Evolutionary conservation across 2,113 vertebrate genomes (phyloP).

Genomic region (Cariama cristata): DNA sequence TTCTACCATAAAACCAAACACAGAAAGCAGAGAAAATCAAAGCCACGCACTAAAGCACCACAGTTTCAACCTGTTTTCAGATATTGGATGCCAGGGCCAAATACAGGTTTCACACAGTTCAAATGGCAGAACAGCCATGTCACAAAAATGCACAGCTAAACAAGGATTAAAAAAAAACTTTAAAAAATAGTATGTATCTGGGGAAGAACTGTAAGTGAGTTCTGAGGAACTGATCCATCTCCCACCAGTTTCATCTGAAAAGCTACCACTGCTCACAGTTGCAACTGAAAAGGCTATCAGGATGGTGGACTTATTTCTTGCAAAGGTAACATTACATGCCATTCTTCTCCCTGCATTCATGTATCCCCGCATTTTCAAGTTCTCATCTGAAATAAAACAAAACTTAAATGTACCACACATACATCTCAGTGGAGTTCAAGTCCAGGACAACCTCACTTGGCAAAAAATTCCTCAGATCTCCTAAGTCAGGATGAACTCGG

Average conservation of each 20-base stretch:
- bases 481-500: background rate
- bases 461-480: background rate
- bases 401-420: background rate
- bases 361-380: background rate
- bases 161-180: background rate
- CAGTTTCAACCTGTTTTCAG: background rate
- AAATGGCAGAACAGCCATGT: background rate
- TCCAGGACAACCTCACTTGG: background rate
- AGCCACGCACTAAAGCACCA: background rate
- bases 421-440: background rate
- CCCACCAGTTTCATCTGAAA: background rate
- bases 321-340: background rate
- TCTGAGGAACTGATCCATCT: background rate
- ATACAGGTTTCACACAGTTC: background rate
- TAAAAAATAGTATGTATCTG: background rate
- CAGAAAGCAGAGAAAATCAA: background rate
- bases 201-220: background rate
- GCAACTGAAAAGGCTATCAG: background rate
- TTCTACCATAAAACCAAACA: background rate
- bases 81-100: background rate
- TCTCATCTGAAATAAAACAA: background rate
- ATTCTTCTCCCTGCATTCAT: background rate
- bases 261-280: background rate
- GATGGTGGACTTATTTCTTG: background rate
- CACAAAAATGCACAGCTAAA: background rate